Evolutionary conservation across 2,888 invertebrate genomes (phyloP).

Genomic region (Arge pagana): DNA sequence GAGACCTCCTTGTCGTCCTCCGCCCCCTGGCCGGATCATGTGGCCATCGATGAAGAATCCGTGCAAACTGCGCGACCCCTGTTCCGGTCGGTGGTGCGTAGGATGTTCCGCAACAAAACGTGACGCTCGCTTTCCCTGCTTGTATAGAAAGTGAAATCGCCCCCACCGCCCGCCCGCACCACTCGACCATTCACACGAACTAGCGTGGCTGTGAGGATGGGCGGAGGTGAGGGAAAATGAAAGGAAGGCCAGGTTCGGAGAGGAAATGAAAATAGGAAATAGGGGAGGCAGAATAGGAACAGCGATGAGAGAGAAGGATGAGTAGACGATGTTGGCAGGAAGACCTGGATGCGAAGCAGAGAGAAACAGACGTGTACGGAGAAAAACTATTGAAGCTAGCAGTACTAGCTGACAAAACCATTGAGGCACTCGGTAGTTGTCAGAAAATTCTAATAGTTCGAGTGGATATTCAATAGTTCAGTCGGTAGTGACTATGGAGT

Average conservation of each 20-base stretch:
- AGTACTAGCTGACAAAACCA: no score
- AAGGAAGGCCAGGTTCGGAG: slow-evolving; percentile 15
- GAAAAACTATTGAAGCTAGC: slow-evolving; percentile 23
- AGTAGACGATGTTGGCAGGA: slow-evolving; percentile 32
- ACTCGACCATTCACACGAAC: slow-evolving; percentile 56
- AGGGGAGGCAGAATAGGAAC: slow-evolving; percentile 26
- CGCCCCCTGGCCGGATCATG: slow-evolving; percentile 15
- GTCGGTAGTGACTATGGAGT: no score
- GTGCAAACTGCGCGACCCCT: slow-evolving; percentile 44
- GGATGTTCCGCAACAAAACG: slow-evolving; percentile 32
- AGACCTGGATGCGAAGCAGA: slow-evolving; percentile 29
- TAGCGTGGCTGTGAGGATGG: slow-evolving; percentile 33
- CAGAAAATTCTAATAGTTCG: no score
- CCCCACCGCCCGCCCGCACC: slow-evolving; percentile 55
- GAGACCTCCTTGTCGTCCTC: no score
- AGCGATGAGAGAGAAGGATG: slow-evolving; percentile 27
- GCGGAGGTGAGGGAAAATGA: slow-evolving; percentile 11
- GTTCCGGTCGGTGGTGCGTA: slow-evolving; percentile 10
- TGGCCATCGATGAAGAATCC: not conserved
- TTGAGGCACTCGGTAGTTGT: no score
- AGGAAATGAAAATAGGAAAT: slow-evolving; percentile 24
- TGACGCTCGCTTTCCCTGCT: slow-evolving; percentile 56
- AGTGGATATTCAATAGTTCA: no score
- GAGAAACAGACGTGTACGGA: slow-evolving; percentile 34
- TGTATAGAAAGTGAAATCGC: slow-evolving; percentile 57